Base-by-base conservation (phyloP, 2,888 invertebrate genomes). In the Standfussiana lucernea region DNA sequence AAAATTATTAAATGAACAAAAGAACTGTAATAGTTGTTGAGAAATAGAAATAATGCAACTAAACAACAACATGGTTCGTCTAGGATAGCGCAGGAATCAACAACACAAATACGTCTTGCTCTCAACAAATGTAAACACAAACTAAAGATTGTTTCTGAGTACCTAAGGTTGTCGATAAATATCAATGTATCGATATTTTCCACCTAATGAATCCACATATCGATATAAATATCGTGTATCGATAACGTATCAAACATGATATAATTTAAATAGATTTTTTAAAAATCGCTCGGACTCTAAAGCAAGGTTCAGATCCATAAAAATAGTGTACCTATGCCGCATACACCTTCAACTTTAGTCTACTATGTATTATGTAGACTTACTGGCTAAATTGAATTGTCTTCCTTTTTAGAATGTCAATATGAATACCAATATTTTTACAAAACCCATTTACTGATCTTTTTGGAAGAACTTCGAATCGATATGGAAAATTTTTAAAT, bases 81-180 rank as follows among this genome's bases (percentile, higher is more conserved):
- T 50, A 42, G 66, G 21, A 76, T 59, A 72, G 72, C 65, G 64
- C 50, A 80, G 64, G 75, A 80, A 87, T 85, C 78, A 75, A 70
- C 72, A 77, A 62, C 40, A 79, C 79, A 80, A 85, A 86, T 85
- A 86, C 73, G 71, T 79, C 72, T 67, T 45, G 75, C 65, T 77
- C 83, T 77, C 69, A 61, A 62, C 65, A 84, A 87, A 85, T 47
- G 79, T 76, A 72, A 77, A 85, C 79, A 70, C 28, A 53, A 78
- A 75, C 75, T 72, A 50, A 76, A 76, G 66, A 80, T 80, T 73
- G 77, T 65, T 72, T 79, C 62, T 68, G 32, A 69, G 71, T n/a
- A 15, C 3, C 64, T 40, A 64, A 15, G 37, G 8, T 15, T 40
- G n/a, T 64, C 40, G 40, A 64, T n/a, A 40, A n/a, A n/a, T 37